These are phyloP conservation scores for Nasonia oneida DNA, from an alignment of 2,888 invertebrate genomes.

Conservation along the genomic window DNA sequence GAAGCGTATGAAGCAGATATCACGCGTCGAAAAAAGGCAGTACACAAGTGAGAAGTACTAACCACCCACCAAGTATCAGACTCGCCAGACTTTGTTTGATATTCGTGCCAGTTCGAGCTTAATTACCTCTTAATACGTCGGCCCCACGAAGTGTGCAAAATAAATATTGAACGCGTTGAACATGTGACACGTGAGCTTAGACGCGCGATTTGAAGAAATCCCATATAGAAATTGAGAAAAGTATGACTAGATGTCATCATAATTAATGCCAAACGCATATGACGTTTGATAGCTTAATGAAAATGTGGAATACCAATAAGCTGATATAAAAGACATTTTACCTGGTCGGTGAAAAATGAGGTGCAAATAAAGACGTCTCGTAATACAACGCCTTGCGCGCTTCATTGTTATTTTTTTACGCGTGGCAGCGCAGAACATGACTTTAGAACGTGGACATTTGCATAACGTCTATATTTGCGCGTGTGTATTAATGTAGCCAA, in stretches of 20 bases:
- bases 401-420: too few relatives aligned
- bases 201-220: background rate
- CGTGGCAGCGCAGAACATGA: too few relatives aligned
- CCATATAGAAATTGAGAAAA: background rate
- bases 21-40: too few relatives aligned
- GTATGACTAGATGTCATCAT: background rate
- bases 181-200: background rate
- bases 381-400: background rate
- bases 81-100: background rate
- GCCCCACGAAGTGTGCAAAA: background rate
- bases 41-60: background rate
- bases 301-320: background rate
- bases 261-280: background rate
- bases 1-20: too few relatives aligned
- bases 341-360: background rate
- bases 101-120: background rate
- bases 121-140: background rate
- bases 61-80: background rate
- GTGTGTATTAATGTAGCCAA: too few relatives aligned
- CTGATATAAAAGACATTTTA: background rate
- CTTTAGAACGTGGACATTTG: too few relatives aligned
- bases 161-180: background rate
- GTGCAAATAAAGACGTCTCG: background rate
- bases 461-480: too few relatives aligned
- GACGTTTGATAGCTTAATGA: background rate